phyloP scores from a whole-genome alignment of 2,113 vertebrate species.

The Cyrtonyx montezumae region DNA sequence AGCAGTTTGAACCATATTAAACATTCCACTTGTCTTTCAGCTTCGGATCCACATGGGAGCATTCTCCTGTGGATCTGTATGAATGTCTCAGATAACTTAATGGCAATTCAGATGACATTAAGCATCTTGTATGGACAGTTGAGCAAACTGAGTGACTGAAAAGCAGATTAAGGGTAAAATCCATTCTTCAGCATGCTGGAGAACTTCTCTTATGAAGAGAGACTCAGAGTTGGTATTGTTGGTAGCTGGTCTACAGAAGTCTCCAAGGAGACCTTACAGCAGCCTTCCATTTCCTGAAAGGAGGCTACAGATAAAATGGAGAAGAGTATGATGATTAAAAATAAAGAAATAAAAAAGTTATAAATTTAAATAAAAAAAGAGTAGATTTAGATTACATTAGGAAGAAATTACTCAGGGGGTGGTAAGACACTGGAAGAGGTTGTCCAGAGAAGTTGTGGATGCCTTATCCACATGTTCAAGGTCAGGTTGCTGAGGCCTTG shows the following conservation, averaged over 20 bases:
- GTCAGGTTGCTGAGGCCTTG: neutral
- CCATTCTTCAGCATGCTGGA: neutral
- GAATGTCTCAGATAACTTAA: neutral
- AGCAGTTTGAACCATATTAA: neutral
- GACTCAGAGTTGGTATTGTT: neutral
- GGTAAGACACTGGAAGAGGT: neutral
- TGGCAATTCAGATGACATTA: neutral
- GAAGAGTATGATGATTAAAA: neutral
- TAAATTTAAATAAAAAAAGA: too few species aligned
- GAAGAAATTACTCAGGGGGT: neutral
- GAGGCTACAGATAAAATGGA: neutral
- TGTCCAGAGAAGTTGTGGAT: neutral
- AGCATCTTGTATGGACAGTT: neutral
- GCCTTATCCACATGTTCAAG: neutral
- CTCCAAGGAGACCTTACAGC: neutral
- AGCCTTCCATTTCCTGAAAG: too few species aligned
- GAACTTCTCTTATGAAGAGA: neutral
- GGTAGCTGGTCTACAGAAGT: neutral
- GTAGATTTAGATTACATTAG: neutral
- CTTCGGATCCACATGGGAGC: neutral
- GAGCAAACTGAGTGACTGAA: neutral
- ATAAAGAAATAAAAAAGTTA: too few species aligned
- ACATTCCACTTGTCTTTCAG: neutral
- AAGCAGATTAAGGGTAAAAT: neutral
- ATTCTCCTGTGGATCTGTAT: neutral